phyloP scores from a whole-genome alignment of 2,888 invertebrate genomes.

The Amaurobius ferox region DNA sequence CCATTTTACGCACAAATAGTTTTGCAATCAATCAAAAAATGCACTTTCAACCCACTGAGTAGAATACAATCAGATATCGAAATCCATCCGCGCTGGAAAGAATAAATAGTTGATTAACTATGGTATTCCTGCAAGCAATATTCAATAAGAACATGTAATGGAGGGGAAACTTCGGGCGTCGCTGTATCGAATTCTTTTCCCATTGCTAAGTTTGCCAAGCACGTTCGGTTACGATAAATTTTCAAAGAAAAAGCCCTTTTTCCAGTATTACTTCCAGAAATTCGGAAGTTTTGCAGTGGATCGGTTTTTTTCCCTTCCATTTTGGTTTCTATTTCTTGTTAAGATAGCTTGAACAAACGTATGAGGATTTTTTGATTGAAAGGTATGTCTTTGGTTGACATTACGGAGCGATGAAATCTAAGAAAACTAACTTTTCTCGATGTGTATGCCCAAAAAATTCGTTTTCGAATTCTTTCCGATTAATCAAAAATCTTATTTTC shows the following conservation, averaged over 20 bases:
- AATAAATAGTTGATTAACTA: slow-evolving; percentile 16
- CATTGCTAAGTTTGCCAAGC: neutral
- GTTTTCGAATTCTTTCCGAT: too few species aligned
- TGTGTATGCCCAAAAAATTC: too few species aligned
- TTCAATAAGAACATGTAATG: neutral
- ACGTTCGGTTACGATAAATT: slow-evolving; percentile 18
- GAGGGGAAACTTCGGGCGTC: neutral
- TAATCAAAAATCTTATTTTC: too few species aligned
- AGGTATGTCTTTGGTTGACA: too few species aligned
- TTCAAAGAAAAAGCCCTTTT: neutral
- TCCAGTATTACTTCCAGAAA: neutral
- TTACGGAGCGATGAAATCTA: too few species aligned
- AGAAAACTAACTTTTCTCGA: too few species aligned
- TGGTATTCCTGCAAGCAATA: slow-evolving; percentile 3
- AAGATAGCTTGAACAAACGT: too few species aligned
- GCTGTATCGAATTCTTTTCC: slow-evolving; percentile 6
- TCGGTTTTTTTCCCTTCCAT: neutral
- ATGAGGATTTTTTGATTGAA: too few species aligned
- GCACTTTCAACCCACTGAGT: neutral
- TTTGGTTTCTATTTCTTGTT: neutral
- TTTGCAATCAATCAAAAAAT: neutral
- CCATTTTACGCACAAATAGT: neutral
- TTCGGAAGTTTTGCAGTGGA: slow-evolving; percentile 9
- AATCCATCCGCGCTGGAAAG: neutral
- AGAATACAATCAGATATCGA: neutral